These are phyloP conservation scores for Noctuana brunneofusca DNA, from an alignment of 2,888 invertebrate species.

Conservation along the genomic window DNA sequence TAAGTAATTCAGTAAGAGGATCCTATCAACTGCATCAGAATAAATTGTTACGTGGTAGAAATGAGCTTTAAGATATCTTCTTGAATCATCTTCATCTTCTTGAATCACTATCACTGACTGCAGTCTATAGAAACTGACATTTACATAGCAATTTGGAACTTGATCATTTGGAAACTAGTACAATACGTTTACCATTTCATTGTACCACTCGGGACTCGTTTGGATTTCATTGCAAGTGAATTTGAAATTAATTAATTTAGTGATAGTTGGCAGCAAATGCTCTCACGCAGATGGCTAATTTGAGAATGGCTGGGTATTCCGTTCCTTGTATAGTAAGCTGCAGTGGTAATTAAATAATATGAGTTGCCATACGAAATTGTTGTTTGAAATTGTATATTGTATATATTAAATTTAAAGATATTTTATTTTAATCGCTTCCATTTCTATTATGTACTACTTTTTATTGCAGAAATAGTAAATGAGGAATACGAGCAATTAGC, in stretches of 20 bases:
- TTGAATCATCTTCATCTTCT: too few species aligned
- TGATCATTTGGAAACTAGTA: constrained; percentile 29
- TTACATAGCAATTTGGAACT: background rate
- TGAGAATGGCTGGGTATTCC: constrained; percentile 22
- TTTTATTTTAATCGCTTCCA: too few species aligned
- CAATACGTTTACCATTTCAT: constrained; percentile 47
- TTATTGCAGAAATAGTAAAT: too few species aligned
- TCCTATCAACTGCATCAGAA: too few species aligned
- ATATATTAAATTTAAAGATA: background rate
- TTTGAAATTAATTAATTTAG: constrained; percentile 33
- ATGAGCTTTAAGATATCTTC: too few species aligned
- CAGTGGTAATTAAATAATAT: constrained; percentile 20
- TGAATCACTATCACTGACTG: too few species aligned
- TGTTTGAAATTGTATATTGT: background rate
- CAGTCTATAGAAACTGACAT: too few species aligned
- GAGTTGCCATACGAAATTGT: constrained; percentile 6
- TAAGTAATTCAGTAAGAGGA: too few species aligned
- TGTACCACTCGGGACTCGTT: constrained; percentile 8
- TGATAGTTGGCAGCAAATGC: constrained; percentile 32
- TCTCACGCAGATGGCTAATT: constrained; percentile 28
- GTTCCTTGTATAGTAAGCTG: constrained; percentile 6
- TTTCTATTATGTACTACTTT: too few species aligned
- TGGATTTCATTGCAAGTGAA: constrained; percentile 23
- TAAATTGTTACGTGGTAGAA: too few species aligned
- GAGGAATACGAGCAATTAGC: too few species aligned